These are phyloP conservation scores for Drosophila littoralis DNA, from an alignment of 1,140 invertebrate genomes.

Conservation along the genomic window DNA sequence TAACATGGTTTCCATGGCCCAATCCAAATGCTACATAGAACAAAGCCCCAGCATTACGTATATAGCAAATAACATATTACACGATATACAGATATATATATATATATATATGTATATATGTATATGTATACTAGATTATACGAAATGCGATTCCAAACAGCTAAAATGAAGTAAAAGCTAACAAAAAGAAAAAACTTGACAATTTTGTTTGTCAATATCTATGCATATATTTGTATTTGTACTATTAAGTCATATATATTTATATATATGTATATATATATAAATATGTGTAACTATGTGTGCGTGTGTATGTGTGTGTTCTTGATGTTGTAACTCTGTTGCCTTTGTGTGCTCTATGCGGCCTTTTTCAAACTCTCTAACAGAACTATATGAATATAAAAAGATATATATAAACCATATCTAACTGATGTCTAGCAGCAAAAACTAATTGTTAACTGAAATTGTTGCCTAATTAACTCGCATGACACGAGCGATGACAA, in stretches of 20 bases:
- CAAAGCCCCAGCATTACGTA: constrained; percentile 26
- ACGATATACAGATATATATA: neutral
- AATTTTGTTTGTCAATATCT: constrained; percentile 11
- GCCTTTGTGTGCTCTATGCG: constrained; percentile 78
- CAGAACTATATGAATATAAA: constrained; percentile 44
- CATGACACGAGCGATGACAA: neutral
- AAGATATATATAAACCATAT: constrained; percentile 40
- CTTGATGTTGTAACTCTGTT: constrained; percentile 82
- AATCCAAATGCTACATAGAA: constrained; percentile 10
- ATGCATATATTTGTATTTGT: constrained; percentile 23
- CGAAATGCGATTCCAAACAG: constrained; percentile 32
- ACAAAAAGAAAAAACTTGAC: constrained; percentile 7
- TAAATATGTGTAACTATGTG: neutral
- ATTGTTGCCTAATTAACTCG: constrained; percentile 42
- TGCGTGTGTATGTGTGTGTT: constrained; percentile 32
- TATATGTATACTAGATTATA: constrained; percentile 4
- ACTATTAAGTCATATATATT: constrained; percentile 13
- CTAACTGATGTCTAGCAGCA: constrained; percentile 29
- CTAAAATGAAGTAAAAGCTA: constrained; percentile 4
- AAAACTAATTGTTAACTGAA: constrained; percentile 49
- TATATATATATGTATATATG: neutral
- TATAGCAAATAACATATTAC: constrained; percentile 2
- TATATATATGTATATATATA: constrained; percentile 1
- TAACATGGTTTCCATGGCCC: constrained; percentile 16
- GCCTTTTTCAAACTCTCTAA: constrained; percentile 65